A percentile compares a stretch with the other conserved stretches of the same genome.
Conservation (phyloP, 1,140 invertebrate genomes). For the Nebria ingens region DNA sequence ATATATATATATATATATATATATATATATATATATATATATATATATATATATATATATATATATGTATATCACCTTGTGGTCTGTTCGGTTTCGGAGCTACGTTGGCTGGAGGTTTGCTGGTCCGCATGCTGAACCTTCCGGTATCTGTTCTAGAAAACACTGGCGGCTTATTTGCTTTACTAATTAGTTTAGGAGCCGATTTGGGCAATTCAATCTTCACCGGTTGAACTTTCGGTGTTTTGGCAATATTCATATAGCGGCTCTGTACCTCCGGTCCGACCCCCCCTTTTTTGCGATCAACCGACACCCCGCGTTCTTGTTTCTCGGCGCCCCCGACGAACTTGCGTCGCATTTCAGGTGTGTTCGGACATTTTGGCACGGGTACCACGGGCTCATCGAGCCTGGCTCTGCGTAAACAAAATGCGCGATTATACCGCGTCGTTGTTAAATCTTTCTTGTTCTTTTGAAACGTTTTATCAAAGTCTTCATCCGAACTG, state of each 20-base stretch:
- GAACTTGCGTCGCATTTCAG: constrained; percentile 37
- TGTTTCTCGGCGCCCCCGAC: constrained; percentile 2
- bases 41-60: constrained; percentile 9
- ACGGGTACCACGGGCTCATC: constrained; percentile 29
- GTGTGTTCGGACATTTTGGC: constrained; percentile 40
- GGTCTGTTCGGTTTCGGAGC: constrained; percentile 16
- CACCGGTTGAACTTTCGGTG: neutral
- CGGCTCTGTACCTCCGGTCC: constrained; percentile 31
- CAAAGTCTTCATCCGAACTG: constrained; percentile 32
- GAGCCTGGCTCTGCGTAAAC: constrained; percentile 28
- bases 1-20: constrained; percentile 14
- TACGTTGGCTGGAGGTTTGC: constrained; percentile 25
- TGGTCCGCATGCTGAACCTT: constrained; percentile 49
- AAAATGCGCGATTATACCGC: constrained; percentile 42
- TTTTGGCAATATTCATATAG: constrained; percentile 28
- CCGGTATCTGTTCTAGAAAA: constrained; percentile 52
- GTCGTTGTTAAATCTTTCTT: constrained; percentile 36
- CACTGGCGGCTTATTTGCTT: constrained; percentile 28
- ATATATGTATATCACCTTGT: constrained; percentile 10
- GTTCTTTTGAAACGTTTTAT: constrained; percentile 18
- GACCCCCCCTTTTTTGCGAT: constrained; percentile 28
- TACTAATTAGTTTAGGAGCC: constrained; percentile 23
- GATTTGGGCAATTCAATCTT: constrained; percentile 19
- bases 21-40: constrained; percentile 12
- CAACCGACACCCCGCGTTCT: constrained; percentile 26